phyloP scores from a whole-genome alignment of 2,888 invertebrate species.

The Aphodius sticticus region DNA sequence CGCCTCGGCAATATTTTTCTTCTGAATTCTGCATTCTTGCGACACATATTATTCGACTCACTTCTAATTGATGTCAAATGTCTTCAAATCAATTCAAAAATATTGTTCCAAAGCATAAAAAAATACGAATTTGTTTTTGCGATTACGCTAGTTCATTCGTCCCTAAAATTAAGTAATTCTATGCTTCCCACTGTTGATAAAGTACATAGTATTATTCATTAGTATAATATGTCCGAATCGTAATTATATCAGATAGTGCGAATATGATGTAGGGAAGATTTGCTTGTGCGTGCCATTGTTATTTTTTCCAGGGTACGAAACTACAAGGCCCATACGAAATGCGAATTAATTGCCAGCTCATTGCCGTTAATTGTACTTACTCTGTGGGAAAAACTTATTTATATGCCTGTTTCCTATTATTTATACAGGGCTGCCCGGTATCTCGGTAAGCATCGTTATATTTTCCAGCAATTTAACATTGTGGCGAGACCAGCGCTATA shows the following conservation, averaged over 20 bases:
- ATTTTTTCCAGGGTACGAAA: not conserved
- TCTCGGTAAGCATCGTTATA: not conserved
- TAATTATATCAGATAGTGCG: not conserved
- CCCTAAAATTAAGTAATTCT: too few species aligned
- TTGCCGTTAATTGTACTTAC: not conserved
- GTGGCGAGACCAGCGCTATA: not conserved
- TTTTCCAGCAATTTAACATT: slow-evolving; percentile 4
- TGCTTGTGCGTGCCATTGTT: not conserved
- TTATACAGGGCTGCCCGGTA: not conserved
- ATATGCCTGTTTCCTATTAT: not conserved
- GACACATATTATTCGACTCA: too few species aligned
- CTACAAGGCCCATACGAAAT: not conserved
- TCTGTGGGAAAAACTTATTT: not conserved
- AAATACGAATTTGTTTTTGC: too few species aligned
- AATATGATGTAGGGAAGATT: not conserved
- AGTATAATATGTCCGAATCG: not conserved
- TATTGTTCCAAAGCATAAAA: too few species aligned
- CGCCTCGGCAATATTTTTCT: too few species aligned
- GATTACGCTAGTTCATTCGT: too few species aligned
- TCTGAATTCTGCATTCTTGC: too few species aligned
- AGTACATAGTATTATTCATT: too few species aligned
- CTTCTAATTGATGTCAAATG: too few species aligned
- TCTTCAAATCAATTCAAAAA: too few species aligned
- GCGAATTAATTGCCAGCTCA: not conserved
- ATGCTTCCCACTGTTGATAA: too few species aligned